phyloP scores from a whole-genome alignment of 2,888 invertebrate species.

The Cantharis rustica region DNA sequence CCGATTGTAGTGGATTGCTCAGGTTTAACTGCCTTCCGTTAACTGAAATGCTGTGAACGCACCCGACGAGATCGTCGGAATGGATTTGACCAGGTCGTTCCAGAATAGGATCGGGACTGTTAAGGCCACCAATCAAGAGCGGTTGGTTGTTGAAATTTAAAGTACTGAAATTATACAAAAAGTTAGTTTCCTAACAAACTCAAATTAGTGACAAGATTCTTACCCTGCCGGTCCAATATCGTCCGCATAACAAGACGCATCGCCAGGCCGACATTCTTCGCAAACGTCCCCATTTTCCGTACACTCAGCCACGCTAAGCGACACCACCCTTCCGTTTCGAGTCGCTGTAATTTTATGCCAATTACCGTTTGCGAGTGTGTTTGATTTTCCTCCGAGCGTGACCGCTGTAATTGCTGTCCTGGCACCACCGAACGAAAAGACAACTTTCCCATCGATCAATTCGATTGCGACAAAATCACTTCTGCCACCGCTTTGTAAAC shows the following conservation, averaged over 20 bases:
- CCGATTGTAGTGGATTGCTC: slow-evolving; percentile 74
- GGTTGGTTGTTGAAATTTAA: slow-evolving; percentile 90
- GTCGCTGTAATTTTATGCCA: slow-evolving; percentile 94
- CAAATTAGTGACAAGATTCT: neutral
- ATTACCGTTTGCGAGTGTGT: slow-evolving; percentile 78
- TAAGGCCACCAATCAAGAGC: slow-evolving; percentile 82
- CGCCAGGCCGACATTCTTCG: slow-evolving; percentile 84
- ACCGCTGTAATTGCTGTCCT: slow-evolving; percentile 86
- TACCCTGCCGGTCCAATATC: slow-evolving; percentile 59
- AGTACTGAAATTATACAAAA: slow-evolving; percentile 66
- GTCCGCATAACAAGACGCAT: slow-evolving; percentile 80
- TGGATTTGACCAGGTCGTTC: slow-evolving; percentile 89
- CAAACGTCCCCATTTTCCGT: slow-evolving; percentile 86
- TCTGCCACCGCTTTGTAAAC: slow-evolving; percentile 83
- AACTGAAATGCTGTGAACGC: slow-evolving; percentile 87
- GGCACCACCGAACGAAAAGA: slow-evolving; percentile 89
- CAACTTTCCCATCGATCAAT: slow-evolving; percentile 79
- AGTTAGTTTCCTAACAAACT: neutral
- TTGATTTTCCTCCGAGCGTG: slow-evolving; percentile 66
- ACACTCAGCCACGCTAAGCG: slow-evolving; percentile 80
- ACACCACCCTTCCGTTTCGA: slow-evolving; percentile 85
- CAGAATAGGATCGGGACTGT: slow-evolving; percentile 82
- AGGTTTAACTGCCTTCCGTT: slow-evolving; percentile 85
- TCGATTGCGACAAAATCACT: slow-evolving; percentile 94
- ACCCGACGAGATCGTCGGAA: slow-evolving; percentile 92